A percentile compares a stretch with the other conserved stretches of the same genome.
These are phyloP conservation scores for Campylomormyrus tamandua DNA, from an alignment of 2,113 vertebrate genomes.

Conservation along the genomic window DNA sequence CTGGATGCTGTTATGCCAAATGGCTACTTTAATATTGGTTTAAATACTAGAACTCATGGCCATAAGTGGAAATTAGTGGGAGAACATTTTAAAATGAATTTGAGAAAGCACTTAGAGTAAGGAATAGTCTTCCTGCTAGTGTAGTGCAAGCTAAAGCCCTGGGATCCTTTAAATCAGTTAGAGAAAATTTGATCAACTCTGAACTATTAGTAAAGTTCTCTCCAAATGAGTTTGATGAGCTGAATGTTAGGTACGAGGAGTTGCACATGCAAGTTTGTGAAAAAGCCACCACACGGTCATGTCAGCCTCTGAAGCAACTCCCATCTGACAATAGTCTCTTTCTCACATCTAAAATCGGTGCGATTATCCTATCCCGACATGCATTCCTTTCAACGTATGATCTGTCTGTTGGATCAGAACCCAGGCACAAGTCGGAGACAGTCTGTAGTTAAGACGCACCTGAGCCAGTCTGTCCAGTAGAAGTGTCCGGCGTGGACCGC, in stretches of 20 bases:
- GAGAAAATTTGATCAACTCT: no score
- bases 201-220: no score
- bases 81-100: no score
- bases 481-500: constrained; percentile 79
- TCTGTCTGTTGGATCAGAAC: neutral
- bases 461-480: constrained; percentile 95
- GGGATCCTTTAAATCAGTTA: no score
- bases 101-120: no score
- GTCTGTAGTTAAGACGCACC: constrained; percentile 54
- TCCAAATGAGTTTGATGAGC: no score
- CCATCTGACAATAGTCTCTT: neutral
- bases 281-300: neutral
- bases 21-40: no score
- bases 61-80: no score
- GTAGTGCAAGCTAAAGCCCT: no score
- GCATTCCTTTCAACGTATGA: neutral
- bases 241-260: neutral
- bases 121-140: no score
- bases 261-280: neutral
- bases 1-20: no score
- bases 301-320: neutral
- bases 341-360: neutral
- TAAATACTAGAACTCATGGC: no score
- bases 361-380: neutral
- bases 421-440: neutral